phyloP scores from a whole-genome alignment of 2,797 vertebrate genomes.

The Centroberyx gerrardi region DNA sequence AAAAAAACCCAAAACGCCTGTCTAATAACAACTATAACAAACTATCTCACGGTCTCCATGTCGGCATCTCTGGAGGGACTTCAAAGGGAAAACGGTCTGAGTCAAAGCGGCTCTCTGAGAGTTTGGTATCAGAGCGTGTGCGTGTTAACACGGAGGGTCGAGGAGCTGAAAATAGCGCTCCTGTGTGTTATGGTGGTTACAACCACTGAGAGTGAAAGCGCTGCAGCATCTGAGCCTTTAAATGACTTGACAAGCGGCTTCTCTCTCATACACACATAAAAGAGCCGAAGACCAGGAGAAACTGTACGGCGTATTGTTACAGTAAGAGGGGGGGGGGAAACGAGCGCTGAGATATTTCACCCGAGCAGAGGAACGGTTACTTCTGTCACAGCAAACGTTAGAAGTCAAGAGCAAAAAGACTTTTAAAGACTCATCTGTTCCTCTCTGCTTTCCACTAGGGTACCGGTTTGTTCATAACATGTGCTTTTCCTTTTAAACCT shows the following conservation, averaged over 20 bases:
- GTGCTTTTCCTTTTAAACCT: too few species aligned
- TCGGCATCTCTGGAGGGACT: constrained; percentile 57
- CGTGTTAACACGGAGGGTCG: constrained; percentile 47
- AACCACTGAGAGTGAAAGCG: constrained; percentile 80
- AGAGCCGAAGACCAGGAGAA: constrained; percentile 58
- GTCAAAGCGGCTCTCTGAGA: constrained; percentile 60
- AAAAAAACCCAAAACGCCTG: background rate
- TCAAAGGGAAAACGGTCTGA: constrained; percentile 61
- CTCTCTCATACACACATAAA: constrained; percentile 73
- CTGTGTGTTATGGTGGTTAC: constrained; percentile 58
- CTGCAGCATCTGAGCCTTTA: constrained; percentile 60
- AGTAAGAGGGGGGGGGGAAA: constrained; percentile 49
- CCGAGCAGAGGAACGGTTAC: constrained; percentile 14
- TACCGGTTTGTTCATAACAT: too few species aligned
- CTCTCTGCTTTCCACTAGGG: too few species aligned
- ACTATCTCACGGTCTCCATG: constrained; percentile 66
- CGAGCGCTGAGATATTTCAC: constrained; percentile 35
- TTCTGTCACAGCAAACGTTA: constrained; percentile 39
- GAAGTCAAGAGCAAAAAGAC: constrained; percentile 11
- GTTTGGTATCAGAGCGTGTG: constrained; percentile 50
- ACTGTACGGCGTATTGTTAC: constrained; percentile 60
- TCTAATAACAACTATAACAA: constrained; percentile 56
- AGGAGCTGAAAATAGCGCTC: constrained; percentile 70
- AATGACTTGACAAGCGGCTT: constrained; percentile 70
- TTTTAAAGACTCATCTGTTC: too few species aligned